Evolutionary conservation across 2,113 vertebrate species (phyloP).

Genomic region (Corvus cornix): DNA sequence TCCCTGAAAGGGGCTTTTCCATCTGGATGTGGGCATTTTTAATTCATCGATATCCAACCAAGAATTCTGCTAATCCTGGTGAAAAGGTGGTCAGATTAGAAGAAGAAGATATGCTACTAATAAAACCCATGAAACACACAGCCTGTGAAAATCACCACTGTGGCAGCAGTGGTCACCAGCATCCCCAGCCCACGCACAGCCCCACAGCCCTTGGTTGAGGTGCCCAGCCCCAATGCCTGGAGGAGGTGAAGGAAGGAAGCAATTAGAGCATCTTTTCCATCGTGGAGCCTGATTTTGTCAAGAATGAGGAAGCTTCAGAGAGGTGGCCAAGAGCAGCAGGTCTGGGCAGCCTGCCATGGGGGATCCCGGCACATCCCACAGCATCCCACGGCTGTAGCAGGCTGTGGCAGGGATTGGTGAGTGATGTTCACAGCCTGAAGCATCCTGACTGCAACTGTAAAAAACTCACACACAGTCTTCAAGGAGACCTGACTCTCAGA

Average conservation of each 20-base stretch:
- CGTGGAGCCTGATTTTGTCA: fast-evolving
- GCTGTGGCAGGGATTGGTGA: not conserved
- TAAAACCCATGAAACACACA: fast-evolving
- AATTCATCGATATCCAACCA: not conserved
- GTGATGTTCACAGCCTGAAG: not conserved
- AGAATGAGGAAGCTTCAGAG: not conserved
- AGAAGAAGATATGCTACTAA: not conserved
- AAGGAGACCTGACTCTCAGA: not conserved
- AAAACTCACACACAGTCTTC: not conserved
- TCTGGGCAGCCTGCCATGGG: fast-evolving
- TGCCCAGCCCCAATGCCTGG: not conserved
- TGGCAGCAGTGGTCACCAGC: not conserved
- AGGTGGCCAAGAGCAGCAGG: not conserved
- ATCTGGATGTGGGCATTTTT: not conserved
- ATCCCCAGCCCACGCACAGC: fast-evolving
- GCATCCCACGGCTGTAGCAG: not conserved
- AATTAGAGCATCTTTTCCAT: not conserved
- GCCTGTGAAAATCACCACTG: not conserved
- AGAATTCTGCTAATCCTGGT: not conserved
- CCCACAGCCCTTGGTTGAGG: fast-evolving
- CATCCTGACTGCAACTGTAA: not conserved
- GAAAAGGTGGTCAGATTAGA: not conserved
- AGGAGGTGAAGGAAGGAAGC: not conserved
- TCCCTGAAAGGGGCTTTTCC: not conserved
- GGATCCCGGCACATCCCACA: not conserved